Evolutionary conservation across 2,113 vertebrate species (phyloP), one percentile per base, ranked within the genome.

Genomic region (Crotalus viridis): DNA sequence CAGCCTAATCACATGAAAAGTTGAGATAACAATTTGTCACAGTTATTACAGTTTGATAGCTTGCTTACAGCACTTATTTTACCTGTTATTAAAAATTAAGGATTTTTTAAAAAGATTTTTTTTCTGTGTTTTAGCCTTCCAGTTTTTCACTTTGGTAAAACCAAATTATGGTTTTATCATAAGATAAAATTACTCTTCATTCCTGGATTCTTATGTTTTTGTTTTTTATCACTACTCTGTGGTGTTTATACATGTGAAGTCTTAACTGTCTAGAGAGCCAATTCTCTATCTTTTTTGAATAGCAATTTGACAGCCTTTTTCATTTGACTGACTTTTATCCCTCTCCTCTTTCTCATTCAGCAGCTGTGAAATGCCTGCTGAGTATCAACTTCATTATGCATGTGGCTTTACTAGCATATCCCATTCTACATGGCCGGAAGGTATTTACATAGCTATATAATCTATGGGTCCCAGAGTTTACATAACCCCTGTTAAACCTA

Each of bases 281-380:
- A 86, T 89, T 59, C 1, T 89, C 43, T 88, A n/a, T 13, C 3
- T 89, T 93, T 69, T 92, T 46, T 92, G 81, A n/a, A 91, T 12
- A 93, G 39, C 51, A 93, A 88, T 91, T 91, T 87, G 93, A 46
- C 87, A 95, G 17, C 9, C 54, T 85, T 94, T 96, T 88, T 93
- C 86, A 94, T 89, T 89, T 85, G 46, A 92, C 57, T 56, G 6
- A 74, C 93, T 59, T 88, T 48, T 19, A 39, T 89, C 51, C 91
- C 46, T 3, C 28, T 10, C 86, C 52, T 93, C 93, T 86, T 64
- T 94, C 91, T 94, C 94, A 93, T 86, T 95, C 59, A 86, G 91
- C 74, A 94, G 90, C 56, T 92, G 87, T 17, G 92, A 95, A 95
- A 95, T 89, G 46, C 39, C 51, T 87, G 59, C 24, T 54, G 28